Percentiles rank a stretch among this genome's conserved stretches.
Conservation (phyloP, 2,797 vertebrate species). For the Nasua narica region DNA sequence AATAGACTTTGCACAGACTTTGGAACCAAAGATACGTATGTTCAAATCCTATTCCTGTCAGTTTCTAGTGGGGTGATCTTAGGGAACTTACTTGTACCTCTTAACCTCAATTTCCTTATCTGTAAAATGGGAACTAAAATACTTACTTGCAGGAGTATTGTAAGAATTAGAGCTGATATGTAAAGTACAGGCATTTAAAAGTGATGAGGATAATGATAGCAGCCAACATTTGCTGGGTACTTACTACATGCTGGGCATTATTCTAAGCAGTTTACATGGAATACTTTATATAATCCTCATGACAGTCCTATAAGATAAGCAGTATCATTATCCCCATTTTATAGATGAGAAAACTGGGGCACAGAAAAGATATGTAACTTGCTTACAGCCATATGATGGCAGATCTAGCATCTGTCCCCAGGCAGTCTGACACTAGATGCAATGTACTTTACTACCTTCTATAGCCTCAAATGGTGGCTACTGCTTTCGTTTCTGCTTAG, state of each 20-base stretch:
- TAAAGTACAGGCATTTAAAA: neutral
- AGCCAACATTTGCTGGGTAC: neutral
- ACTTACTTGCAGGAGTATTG: neutral
- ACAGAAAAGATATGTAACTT: neutral
- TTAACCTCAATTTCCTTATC: neutral
- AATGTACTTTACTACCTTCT: neutral
- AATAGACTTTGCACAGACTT: neutral
- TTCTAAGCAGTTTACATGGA: neutral
- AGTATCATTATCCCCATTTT: neutral
- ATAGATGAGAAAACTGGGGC: neutral
- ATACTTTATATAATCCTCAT: neutral
- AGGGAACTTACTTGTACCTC: neutral
- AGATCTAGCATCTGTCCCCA: neutral
- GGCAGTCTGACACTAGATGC: neutral
- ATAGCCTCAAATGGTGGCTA: neutral
- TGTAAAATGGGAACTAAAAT: neutral
- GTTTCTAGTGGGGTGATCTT: neutral
- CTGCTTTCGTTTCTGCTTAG: neutral
- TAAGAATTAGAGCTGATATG: neutral
- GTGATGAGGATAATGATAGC: neutral
- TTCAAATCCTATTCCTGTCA: neutral
- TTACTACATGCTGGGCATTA: neutral
- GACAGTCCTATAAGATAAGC: neutral
- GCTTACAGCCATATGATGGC: neutral
- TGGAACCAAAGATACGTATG: neutral